These are phyloP conservation scores for Amphimallon solstitiale DNA, from an alignment of 2,888 invertebrate genomes.

Conservation along the genomic window DNA sequence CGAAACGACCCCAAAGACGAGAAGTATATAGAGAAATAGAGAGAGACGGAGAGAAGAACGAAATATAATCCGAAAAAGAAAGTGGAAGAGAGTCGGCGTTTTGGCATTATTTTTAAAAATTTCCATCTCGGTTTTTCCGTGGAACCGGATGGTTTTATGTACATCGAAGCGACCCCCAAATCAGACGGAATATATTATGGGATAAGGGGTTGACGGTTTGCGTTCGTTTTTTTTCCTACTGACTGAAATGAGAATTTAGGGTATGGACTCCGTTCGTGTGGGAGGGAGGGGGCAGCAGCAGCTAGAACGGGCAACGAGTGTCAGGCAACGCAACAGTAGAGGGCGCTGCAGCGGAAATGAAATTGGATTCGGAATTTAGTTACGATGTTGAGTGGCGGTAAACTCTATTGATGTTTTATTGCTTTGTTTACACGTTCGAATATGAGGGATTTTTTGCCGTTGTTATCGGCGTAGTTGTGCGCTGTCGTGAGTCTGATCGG, in stretches of 20 bases:
- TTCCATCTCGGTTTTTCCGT: slow-evolving; percentile 49
- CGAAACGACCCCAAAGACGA: slow-evolving; percentile 29
- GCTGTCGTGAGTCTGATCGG: too few species aligned
- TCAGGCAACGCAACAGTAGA: neutral
- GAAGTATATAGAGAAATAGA: too few species aligned
- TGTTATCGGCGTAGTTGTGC: too few species aligned
- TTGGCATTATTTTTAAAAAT: slow-evolving; percentile 52
- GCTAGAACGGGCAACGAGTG: neutral
- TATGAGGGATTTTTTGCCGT: slow-evolving; percentile 20
- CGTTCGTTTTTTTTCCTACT: slow-evolving; percentile 42
- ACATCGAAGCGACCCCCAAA: slow-evolving; percentile 49
- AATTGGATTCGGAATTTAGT: slow-evolving; percentile 50
- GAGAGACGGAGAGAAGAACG: neutral
- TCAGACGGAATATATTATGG: slow-evolving; percentile 55
- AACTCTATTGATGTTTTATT: slow-evolving; percentile 50
- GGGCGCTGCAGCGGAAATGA: slow-evolving; percentile 46
- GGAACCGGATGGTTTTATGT: slow-evolving; percentile 28
- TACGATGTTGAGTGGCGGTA: slow-evolving; percentile 48
- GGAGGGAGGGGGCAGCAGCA: neutral
- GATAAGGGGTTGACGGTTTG: slow-evolving; percentile 50
- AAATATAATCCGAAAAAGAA: neutral
- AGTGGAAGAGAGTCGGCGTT: slow-evolving; percentile 30
- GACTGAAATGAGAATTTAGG: slow-evolving; percentile 23
- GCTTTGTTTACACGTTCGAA: slow-evolving; percentile 43
- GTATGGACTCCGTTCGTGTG: neutral